Evolutionary conservation across 2,888 invertebrate genomes (phyloP).

Genomic region (Muscina levida): DNA sequence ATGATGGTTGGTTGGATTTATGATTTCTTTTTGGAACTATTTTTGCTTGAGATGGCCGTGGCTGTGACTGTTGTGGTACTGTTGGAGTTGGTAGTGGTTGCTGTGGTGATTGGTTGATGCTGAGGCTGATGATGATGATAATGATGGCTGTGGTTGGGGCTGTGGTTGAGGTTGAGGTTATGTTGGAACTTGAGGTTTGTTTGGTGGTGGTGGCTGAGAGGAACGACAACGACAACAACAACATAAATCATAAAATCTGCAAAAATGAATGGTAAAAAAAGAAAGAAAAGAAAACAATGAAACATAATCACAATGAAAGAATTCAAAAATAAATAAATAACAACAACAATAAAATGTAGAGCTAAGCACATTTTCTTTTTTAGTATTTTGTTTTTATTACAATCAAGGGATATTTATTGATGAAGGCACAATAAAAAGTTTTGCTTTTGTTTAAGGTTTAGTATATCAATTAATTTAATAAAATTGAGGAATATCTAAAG

Average conservation of each 20-base stretch:
- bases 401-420: too few species aligned
- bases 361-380: constrained; percentile 5
- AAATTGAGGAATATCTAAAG: too few species aligned
- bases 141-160: constrained; percentile 70
- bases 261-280: constrained; percentile 71
- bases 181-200: constrained; percentile 58
- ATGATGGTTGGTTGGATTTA: constrained; percentile 44
- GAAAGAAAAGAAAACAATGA: constrained; percentile 58
- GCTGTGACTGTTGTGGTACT: constrained; percentile 22
- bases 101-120: constrained; percentile 71
- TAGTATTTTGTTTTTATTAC: too few species aligned
- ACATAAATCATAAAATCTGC: constrained; percentile 77
- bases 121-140: constrained; percentile 67
- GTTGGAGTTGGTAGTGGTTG: constrained; percentile 64
- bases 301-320: constrained; percentile 57
- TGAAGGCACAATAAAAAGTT: too few species aligned
- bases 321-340: constrained; percentile 44
- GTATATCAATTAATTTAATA: too few species aligned
- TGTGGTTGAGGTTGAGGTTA: constrained; percentile 66
- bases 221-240: constrained; percentile 69
- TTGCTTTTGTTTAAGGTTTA: too few species aligned
- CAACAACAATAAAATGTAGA: constrained; percentile 40
- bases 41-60: neutral
- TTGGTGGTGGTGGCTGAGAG: constrained; percentile 67
- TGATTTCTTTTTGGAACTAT: neutral